Conservation (phyloP, 2,113 vertebrate genomes). For the Rynchops niger region DNA sequence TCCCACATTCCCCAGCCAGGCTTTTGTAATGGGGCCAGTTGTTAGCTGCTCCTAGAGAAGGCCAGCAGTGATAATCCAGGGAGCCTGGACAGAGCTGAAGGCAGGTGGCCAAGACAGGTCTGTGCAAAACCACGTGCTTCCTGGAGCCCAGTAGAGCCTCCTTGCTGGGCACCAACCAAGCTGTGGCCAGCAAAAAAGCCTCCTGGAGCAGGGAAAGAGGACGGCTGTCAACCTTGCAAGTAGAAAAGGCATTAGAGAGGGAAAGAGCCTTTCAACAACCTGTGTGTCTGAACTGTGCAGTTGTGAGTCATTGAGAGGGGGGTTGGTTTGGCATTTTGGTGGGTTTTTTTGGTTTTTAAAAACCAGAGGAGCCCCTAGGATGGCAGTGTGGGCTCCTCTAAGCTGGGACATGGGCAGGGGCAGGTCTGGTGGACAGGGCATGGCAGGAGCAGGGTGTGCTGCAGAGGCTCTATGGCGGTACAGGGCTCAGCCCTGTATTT, state of each 20-base stretch:
- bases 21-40: neutral
- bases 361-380: accelerated
- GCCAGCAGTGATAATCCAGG: neutral
- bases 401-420: accelerated
- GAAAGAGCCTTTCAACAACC: neutral
- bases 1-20: neutral
- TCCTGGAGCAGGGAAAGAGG: neutral
- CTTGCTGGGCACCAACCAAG: neutral
- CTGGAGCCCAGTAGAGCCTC: neutral
- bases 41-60: slow-evolving; percentile 15
- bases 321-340: neutral
- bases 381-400: neutral
- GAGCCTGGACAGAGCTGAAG: neutral
- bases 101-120: neutral
- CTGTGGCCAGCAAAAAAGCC: neutral
- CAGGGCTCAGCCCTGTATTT: neutral
- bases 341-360: neutral
- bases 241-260: neutral
- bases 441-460: neutral
- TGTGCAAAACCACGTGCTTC: neutral
- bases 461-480: neutral
- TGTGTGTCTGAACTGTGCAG: neutral
- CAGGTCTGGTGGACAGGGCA: neutral
- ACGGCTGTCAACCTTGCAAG: neutral
- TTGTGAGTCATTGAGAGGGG: neutral